Conservation (phyloP, 2,888 invertebrate species). For the Cheilosia vulpina region DNA sequence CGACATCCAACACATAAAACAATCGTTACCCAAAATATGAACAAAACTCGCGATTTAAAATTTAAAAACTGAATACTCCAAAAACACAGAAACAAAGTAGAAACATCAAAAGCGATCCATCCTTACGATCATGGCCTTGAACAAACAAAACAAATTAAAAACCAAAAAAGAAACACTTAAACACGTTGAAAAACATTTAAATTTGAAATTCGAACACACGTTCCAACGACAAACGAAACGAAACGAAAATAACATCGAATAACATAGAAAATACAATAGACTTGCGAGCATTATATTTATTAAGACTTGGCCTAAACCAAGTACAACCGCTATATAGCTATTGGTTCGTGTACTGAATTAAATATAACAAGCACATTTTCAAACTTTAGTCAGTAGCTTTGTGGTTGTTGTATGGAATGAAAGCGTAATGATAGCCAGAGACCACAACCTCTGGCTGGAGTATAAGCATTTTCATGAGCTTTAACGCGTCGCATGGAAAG, state of each 20-base stretch:
- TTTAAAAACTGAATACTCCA: not conserved
- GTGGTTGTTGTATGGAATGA: constrained; percentile 48
- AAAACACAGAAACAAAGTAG: constrained; percentile 11
- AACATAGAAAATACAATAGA: constrained; percentile 66
- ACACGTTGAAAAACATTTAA: constrained; percentile 39
- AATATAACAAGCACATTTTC: constrained; percentile 44
- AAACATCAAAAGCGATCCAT: constrained; percentile 61
- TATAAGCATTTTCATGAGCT: constrained; percentile 41
- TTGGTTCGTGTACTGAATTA: constrained; percentile 61
- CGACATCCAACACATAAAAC: constrained; percentile 33
- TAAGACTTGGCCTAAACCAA: constrained; percentile 63
- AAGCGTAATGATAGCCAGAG: constrained; percentile 37
- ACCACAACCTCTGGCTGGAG: constrained; percentile 26
- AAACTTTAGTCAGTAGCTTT: constrained; percentile 29
- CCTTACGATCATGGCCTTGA: constrained; percentile 22
- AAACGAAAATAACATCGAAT: constrained; percentile 50
- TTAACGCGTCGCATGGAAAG: constrained; percentile 1
- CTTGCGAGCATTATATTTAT: constrained; percentile 52
- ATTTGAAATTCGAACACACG: not conserved
- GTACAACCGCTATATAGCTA: constrained; percentile 51
- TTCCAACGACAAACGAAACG: constrained; percentile 13
- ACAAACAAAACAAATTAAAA: constrained; percentile 11
- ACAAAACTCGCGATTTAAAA: constrained; percentile 23
- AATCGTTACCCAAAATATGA: not conserved
- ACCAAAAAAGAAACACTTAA: constrained; percentile 37